Evolutionary conservation across 2,113 vertebrate genomes (phyloP).

Genomic region (Scolopax mira): DNA sequence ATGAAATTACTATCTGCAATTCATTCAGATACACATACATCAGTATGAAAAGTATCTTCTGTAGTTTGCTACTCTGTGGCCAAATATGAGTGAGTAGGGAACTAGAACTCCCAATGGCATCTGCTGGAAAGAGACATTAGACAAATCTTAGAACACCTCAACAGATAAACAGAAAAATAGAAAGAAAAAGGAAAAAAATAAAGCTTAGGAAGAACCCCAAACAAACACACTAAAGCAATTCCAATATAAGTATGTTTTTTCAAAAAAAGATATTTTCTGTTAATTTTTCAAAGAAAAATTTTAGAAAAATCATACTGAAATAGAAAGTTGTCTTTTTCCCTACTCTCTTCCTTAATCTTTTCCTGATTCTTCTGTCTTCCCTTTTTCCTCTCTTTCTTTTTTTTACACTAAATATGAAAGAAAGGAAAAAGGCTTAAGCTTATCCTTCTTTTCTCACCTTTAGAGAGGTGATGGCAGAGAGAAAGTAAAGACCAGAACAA

Average conservation of each 20-base stretch:
- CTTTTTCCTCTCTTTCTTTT: neutral
- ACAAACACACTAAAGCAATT: neutral
- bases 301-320: neutral
- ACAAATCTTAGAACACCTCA: neutral
- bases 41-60: neutral
- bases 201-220: neutral
- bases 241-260: neutral
- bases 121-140: neutral
- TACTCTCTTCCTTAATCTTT: neutral
- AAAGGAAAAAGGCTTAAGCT: neutral
- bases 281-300: neutral
- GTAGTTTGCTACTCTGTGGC: neutral
- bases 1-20: neutral
- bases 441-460: neutral
- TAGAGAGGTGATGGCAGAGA: neutral
- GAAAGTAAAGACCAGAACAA: neutral
- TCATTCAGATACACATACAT: neutral
- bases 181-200: neutral
- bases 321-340: neutral
- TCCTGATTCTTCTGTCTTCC: neutral
- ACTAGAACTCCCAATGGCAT: neutral
- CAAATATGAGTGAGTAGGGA: neutral
- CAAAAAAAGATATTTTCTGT: rapidly evolving
- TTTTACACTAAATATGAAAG: neutral
- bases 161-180: neutral